phyloP scores from a whole-genome alignment of 2,113 vertebrate species.

The Speoplatyrhinus poulsoni region DNA sequence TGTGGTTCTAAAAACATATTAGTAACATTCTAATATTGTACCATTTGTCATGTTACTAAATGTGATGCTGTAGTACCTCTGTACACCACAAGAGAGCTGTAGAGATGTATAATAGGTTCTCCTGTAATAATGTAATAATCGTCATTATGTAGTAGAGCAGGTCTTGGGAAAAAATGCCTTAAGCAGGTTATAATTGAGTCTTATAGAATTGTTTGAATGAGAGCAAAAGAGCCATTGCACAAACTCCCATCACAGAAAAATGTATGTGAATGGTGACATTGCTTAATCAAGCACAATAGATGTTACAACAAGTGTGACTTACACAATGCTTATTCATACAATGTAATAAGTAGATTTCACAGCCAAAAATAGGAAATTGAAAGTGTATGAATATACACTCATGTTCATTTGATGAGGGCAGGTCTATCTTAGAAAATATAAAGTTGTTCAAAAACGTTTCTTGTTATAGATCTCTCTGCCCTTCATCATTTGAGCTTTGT shows the following conservation, averaged over 20 bases:
- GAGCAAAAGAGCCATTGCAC: constrained; percentile 5
- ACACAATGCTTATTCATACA: background rate
- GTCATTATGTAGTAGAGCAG: constrained; percentile 20
- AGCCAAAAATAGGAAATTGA: background rate
- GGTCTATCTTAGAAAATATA: constrained; percentile 26
- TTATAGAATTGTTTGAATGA: constrained; percentile 33
- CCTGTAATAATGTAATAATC: background rate
- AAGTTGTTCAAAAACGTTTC: background rate
- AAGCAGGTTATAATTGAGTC: constrained; percentile 30
- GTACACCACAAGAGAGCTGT: constrained; percentile 33
- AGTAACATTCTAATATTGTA: no score
- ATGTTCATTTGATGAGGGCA: constrained; percentile 13
- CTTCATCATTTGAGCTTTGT: constrained; percentile 3
- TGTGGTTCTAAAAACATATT: no score
- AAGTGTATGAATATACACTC: background rate
- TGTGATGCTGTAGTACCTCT: background rate
- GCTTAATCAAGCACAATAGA: constrained; percentile 20
- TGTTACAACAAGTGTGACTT: constrained; percentile 11
- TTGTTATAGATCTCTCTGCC: constrained; percentile 28
- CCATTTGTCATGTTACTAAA: no score
- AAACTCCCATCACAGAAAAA: constrained; percentile 12
- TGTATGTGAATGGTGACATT: constrained; percentile 13
- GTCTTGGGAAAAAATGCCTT: constrained; percentile 34
- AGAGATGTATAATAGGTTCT: constrained; percentile 16
- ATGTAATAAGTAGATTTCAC: background rate